Base-by-base conservation (phyloP, 2,797 vertebrate genomes). In the Morus bassanus region DNA sequence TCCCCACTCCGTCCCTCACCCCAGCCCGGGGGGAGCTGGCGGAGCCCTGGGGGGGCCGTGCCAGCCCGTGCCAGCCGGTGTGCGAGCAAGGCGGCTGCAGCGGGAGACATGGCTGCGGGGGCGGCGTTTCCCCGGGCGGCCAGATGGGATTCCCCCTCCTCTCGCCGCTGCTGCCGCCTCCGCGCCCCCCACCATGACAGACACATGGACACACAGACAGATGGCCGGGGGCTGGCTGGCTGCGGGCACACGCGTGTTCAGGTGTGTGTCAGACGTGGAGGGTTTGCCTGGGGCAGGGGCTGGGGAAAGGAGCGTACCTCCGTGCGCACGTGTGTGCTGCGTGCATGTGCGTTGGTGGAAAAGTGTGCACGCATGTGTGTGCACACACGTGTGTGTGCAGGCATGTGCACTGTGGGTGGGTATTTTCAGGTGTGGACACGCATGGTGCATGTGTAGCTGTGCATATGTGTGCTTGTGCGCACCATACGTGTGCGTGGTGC, bases 371-470 rank as follows among this genome's bases (percentile, higher is more conserved):
- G 14, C 4, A 18, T 18, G 73, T 28, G 23, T 17, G 67, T 25
- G 25, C 13, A 6, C 11, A 11, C 15, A n/a, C n/a, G n/a, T n/a
- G n/a, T n/a, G n/a, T n/a, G n/a, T n/a, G n/a, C n/a, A n/a, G n/a
- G 30, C 7, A 10, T 30, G 61, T 14, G 67, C 22, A 2, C 39
- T 3, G 41, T 3, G 25, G 25, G 41, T 2, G 70, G 41, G 41
- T 17, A 9, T 22, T 28, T 33, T 39, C 39, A 15, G 50, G 37
- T 8, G 69, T 18, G 37, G 30, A 35, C 24, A 27, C 22, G 3
- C 2, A 11, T 2, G 35, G 24, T 3, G 60, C 8, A 7, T 5
- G n/a, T 9, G 21, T 5, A 2, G 10, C 18, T 10, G 46, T n/a
- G 74, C 30, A 5, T 8, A 5, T 3, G 21, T 18, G 43, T 30